Base-by-base conservation (phyloP, 2,113 vertebrate genomes). In the Camelus bactrianus region DNA sequence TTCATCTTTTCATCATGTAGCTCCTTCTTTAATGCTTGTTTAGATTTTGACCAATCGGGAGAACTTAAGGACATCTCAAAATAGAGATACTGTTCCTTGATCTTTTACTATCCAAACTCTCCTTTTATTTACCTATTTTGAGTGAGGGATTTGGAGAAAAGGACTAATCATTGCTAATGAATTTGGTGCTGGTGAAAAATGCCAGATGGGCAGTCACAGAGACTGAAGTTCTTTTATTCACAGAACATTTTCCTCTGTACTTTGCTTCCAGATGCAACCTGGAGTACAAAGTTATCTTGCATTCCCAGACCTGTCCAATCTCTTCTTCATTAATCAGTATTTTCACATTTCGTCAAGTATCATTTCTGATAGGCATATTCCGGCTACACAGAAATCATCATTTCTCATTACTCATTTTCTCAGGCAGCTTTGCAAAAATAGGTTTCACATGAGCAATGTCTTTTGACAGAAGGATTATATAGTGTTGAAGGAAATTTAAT, bases 121-220 rank as follows among this genome's bases (percentile, higher is more conserved):
- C 83, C 89, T 96, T 95, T 92, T 98, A 98, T 98, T 98, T 98
- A 98, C 95, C 95, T 94, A 95, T 97, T 98, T 98, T 93, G 96
- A 98, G 97, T 96, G 95, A 97, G 90, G 87, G 89, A 8, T 56
- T 97, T 96, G 95, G 79, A 96, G 97, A 97, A 95, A 97, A 97
- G 76, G 67, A 81, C 89, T 97, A 96, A 97, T 97, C 97, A 96
- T 72, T 94, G 80, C 89, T 97, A 98, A 98, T 97, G 97, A 98
- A 98, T 98, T 97, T 97, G 98, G 97, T 98, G 98, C 87, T 92
- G 69, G 86, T 98, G 97, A 98, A 97, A 98, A 96, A 97, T 96
- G 52, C 98, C 98, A 98, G 98, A 98, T 89, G 97, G 85, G 85
- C 94, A 77, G 82, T 96, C 98, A 97, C 58, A 84, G 89, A 50